phyloP scores from a whole-genome alignment of 2,113 vertebrate species.

The Tragelaphus scriptus region DNA sequence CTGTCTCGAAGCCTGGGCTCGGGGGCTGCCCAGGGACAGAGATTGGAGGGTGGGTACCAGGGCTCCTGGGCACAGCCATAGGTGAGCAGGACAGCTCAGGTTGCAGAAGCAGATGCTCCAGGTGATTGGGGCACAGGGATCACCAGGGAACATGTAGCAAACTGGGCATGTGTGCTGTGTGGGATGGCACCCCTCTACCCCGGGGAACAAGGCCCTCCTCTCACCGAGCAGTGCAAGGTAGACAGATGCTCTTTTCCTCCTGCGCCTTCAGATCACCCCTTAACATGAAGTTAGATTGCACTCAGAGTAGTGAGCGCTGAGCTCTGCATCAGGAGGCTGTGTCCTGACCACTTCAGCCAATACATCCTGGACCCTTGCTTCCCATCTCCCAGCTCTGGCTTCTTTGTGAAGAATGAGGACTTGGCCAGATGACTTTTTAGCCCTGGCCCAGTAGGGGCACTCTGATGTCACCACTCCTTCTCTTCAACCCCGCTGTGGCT shows the following conservation, averaged over 20 bases:
- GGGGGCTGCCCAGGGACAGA: not conserved
- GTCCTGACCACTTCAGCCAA: not conserved
- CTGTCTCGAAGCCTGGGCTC: not conserved
- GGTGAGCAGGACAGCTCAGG: not conserved
- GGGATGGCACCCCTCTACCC: not conserved
- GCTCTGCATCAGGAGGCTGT: not conserved
- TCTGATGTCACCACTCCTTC: not conserved
- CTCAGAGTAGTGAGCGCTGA: not conserved
- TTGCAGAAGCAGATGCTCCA: not conserved
- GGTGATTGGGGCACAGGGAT: not conserved
- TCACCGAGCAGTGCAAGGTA: not conserved
- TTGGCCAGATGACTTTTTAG: not conserved
- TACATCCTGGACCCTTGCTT: not conserved
- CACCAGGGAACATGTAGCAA: not conserved
- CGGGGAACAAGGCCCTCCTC: not conserved
- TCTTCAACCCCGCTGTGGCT: not conserved
- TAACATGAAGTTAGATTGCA: not conserved
- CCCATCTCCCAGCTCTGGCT: not conserved
- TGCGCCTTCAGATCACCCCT: not conserved
- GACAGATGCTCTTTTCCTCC: fast-evolving
- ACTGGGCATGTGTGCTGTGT: not conserved
- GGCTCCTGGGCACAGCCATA: not conserved
- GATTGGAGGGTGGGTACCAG: not conserved
- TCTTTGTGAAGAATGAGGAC: not conserved
- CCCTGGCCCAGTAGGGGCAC: not conserved